Conservation (phyloP, 2,797 vertebrate genomes). For the Amblyraja radiata region DNA sequence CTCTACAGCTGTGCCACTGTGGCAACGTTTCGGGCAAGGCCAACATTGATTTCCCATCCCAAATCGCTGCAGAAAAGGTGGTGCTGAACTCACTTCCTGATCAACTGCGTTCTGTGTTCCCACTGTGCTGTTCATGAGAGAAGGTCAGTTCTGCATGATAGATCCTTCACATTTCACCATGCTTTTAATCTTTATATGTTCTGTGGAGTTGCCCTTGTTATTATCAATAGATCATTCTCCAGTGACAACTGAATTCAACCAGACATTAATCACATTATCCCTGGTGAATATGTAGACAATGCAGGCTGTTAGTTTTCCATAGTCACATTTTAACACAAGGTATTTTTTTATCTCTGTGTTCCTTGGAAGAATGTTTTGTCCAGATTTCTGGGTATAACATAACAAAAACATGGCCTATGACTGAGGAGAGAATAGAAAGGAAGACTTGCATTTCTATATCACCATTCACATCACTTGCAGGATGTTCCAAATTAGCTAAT, state of each 20-base stretch:
- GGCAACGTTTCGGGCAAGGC: no score
- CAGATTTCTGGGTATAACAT: neutral
- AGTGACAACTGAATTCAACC: neutral
- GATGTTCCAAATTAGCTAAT: neutral
- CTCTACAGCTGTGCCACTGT: no score
- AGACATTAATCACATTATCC: neutral
- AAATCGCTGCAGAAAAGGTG: no score
- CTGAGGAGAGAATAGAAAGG: neutral
- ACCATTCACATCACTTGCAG: neutral
- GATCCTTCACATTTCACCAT: neutral
- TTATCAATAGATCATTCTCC: neutral
- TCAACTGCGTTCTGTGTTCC: no score
- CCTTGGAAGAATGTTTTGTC: neutral
- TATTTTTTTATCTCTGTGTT: neutral
- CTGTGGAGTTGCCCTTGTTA: neutral
- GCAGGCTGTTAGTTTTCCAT: neutral
- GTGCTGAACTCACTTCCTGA: no score
- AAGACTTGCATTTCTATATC: neutral
- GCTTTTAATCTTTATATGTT: neutral
- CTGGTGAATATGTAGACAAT: neutral
- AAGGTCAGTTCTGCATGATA: neutral
- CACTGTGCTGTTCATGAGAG: no score
- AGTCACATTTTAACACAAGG: neutral
- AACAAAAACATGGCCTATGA: neutral
- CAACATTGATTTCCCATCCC: no score